Base-by-base conservation (phyloP, 1,140 invertebrate genomes). In the Ditylenchus dipsaci region DNA sequence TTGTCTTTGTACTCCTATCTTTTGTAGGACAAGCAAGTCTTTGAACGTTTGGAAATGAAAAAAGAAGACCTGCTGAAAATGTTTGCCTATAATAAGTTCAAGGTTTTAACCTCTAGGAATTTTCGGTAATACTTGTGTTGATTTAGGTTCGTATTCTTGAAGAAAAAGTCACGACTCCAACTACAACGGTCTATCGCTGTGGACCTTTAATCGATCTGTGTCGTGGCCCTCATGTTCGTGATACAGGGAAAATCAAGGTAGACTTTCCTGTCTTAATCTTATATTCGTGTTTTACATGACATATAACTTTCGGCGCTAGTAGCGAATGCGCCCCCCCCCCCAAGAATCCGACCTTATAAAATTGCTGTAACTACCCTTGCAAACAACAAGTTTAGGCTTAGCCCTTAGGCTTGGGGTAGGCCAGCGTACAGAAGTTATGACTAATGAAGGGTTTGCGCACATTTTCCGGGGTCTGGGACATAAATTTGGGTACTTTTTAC, bases 141-240 rank as follows among this genome's bases (percentile, higher is more conserved):
- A 5, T 73, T 42, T 38, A 76, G 72, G 87, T 92, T n/a, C 87
- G 95, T 59, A 97, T 98, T 76, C 84, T 99, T 1, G 94, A 95
- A 59, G 93, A 98, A 80, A 96, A 93, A 84, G 90, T 98, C 0
- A 88, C 88, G 49, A 93, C 93, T 1, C 90, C 91, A 0, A 95
- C 90, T 1, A 98, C 96, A 26, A 98, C 95, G 7, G 91, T 95
- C 8, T 78, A 85, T 60, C 82, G 92, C 68, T 98, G 95, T 86
- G 96, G 96, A 0, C 90, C 94, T 0, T 85, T 99, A 17, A 98
- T 99, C 76, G 96, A 99, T 86, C 85, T 99, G 27, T 99, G 96
- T 84, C 87, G 92, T 56, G 96, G 96, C 9, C 96, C 96, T 0
- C 95, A 99, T 86, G 91, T 99, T 0, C 86, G 93, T 30, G 89